A percentile compares a stretch with the other conserved stretches of the same genome.
Conservation (phyloP, 2,797 vertebrate species). For the Helarctos malayanus region DNA sequence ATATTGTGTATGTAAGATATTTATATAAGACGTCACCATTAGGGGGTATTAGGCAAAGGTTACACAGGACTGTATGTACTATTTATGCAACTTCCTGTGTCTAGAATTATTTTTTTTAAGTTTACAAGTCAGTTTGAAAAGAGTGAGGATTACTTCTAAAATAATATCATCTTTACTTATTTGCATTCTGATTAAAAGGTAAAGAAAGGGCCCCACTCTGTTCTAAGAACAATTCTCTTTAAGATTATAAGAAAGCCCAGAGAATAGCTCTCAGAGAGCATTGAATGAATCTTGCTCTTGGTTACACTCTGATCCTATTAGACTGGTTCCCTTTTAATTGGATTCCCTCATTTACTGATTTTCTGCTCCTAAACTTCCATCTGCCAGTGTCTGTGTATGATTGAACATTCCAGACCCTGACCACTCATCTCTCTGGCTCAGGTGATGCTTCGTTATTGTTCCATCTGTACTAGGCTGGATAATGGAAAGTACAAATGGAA, state of each 20-base stretch:
- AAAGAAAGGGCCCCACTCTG: not conserved
- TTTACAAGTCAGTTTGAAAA: not conserved
- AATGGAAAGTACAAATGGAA: not conserved
- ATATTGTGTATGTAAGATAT: not conserved
- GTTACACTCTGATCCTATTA: not conserved
- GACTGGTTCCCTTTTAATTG: not conserved
- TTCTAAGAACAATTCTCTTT: not conserved
- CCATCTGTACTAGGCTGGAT: not conserved
- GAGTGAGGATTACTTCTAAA: not conserved
- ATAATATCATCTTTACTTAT: not conserved
- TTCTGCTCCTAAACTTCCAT: not conserved
- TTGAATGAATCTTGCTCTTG: not conserved
- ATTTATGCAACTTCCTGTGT: not conserved
- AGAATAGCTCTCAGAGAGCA: not conserved
- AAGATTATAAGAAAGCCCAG: not conserved
- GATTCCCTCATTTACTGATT: not conserved
- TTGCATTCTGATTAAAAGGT: not conserved
- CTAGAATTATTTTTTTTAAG: not conserved
- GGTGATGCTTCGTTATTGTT: not conserved
- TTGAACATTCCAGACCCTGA: not conserved
- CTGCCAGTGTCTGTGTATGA: not conserved
- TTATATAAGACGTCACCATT: not conserved
- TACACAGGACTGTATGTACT: not conserved
- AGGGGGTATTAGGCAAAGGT: not conserved
- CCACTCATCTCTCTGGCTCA: not conserved